phyloP scores from a whole-genome alignment of 2,888 invertebrate genomes.

The Noctua comes region DNA sequence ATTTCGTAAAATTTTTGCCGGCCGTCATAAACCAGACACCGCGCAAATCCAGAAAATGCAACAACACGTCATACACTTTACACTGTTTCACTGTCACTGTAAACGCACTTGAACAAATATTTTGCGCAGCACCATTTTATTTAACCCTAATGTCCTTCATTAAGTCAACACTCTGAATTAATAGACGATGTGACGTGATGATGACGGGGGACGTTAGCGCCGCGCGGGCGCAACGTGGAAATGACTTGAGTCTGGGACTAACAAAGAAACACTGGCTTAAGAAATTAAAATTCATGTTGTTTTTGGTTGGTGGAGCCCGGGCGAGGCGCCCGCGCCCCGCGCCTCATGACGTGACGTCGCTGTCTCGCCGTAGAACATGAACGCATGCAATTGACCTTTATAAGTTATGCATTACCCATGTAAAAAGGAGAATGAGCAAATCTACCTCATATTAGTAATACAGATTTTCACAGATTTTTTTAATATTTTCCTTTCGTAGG shows the following conservation, averaged over 20 bases:
- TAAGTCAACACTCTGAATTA: background rate
- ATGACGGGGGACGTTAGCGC: background rate
- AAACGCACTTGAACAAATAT: background rate
- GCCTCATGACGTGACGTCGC: background rate
- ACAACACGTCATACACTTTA: slow-evolving; percentile 4
- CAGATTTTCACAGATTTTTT: background rate
- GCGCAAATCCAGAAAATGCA: background rate
- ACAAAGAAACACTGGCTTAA: background rate
- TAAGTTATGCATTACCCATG: background rate
- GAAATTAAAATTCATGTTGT: slow-evolving; percentile 11
- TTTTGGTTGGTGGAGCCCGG: background rate
- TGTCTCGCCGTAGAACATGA: slow-evolving; percentile 2
- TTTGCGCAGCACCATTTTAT: slow-evolving; percentile 15
- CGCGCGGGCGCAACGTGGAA: background rate
- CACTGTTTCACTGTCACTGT: slow-evolving; percentile 8
- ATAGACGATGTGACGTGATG: background rate
- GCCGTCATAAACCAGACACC: background rate
- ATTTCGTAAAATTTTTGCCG: background rate
- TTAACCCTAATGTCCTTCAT: slow-evolving; percentile 27
- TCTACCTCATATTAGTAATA: background rate
- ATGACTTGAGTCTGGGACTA: background rate
- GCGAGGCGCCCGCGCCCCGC: slow-evolving; percentile 20
- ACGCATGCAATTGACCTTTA: slow-evolving; percentile 12
- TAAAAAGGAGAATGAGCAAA: background rate
- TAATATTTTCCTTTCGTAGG: too few species aligned